These are phyloP conservation scores for Uropsilus gracilis DNA, from an alignment of 2,113 vertebrate species.

Conservation along the genomic window DNA sequence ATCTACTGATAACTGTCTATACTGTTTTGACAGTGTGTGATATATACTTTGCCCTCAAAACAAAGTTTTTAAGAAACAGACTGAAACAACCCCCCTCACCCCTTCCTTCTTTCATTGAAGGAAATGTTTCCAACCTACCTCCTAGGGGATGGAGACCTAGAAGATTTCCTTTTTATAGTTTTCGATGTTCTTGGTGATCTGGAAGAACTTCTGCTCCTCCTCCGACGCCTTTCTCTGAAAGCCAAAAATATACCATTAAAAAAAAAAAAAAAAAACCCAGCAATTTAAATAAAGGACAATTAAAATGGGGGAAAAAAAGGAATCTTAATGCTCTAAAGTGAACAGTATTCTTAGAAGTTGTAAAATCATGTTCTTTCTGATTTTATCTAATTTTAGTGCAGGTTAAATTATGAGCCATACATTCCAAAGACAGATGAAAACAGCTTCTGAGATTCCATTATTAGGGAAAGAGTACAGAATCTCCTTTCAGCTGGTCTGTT, in stretches of 20 bases:
- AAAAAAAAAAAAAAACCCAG: not conserved
- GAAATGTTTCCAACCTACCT: constrained; percentile 83
- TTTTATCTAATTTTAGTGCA: not conserved
- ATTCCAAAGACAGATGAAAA: not conserved
- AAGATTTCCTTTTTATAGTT: constrained; percentile 90
- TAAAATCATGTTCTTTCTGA: not conserved
- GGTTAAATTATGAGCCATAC: constrained; percentile 15
- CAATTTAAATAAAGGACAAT: not conserved
- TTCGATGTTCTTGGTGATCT: constrained; percentile 90
- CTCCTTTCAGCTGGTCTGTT: not conserved
- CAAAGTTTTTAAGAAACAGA: not conserved
- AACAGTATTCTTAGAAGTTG: not conserved
- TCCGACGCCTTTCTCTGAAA: constrained; percentile 89
- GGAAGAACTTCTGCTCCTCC: constrained; percentile 91
- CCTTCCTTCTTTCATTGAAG: not conserved
- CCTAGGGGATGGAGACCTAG: constrained; percentile 91
- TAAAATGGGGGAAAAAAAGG: constrained; percentile 27
- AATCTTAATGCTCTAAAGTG: not conserved
- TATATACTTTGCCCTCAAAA: constrained; percentile 36
- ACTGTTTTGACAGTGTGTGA: not conserved
- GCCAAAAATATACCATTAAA: constrained; percentile 26
- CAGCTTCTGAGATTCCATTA: not conserved
- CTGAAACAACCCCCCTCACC: not conserved
- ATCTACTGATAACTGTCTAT: not conserved
- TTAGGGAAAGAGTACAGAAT: not conserved